Evolutionary conservation across 1,140 invertebrate genomes (phyloP).

Genomic region (Eueides isabella): DNA sequence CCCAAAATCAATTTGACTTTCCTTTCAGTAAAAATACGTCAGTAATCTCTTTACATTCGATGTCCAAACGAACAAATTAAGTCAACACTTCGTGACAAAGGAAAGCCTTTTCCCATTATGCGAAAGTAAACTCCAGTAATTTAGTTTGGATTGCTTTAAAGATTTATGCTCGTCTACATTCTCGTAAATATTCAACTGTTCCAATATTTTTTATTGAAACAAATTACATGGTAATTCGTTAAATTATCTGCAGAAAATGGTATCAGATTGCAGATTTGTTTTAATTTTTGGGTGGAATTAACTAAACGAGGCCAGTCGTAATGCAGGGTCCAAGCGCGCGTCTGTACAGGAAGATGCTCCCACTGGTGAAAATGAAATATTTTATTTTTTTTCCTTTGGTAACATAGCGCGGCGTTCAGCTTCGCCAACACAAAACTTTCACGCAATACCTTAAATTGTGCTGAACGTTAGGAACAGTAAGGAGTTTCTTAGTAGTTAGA

Average conservation of each 20-base stretch:
- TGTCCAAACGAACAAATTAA: slow-evolving; percentile 67
- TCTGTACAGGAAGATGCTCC: too few relatives aligned
- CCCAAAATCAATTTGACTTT: background rate
- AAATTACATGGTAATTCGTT: background rate
- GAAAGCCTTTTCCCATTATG: slow-evolving; percentile 66
- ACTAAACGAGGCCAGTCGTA: too few relatives aligned
- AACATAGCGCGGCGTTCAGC: too few relatives aligned
- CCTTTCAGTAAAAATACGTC: slow-evolving; percentile 24
- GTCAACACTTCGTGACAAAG: slow-evolving; percentile 63
- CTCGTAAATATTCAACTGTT: slow-evolving; percentile 43
- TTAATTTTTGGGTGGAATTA: background rate
- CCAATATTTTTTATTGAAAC: background rate
- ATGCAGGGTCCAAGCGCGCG: too few relatives aligned
- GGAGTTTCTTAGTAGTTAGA: too few relatives aligned
- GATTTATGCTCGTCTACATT: slow-evolving; percentile 57
- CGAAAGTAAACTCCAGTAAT: slow-evolving; percentile 70
- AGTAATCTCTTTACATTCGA: slow-evolving; percentile 35
- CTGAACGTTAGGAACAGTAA: too few relatives aligned
- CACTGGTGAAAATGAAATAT: too few relatives aligned
- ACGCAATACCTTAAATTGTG: too few relatives aligned
- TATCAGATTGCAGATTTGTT: background rate
- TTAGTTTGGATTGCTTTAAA: slow-evolving; percentile 76
- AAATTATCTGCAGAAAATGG: background rate
- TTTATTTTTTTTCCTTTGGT: too few relatives aligned
- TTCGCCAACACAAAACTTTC: too few relatives aligned